Conservation (phyloP, 2,113 vertebrate species). For the Blennius ocellaris region DNA sequence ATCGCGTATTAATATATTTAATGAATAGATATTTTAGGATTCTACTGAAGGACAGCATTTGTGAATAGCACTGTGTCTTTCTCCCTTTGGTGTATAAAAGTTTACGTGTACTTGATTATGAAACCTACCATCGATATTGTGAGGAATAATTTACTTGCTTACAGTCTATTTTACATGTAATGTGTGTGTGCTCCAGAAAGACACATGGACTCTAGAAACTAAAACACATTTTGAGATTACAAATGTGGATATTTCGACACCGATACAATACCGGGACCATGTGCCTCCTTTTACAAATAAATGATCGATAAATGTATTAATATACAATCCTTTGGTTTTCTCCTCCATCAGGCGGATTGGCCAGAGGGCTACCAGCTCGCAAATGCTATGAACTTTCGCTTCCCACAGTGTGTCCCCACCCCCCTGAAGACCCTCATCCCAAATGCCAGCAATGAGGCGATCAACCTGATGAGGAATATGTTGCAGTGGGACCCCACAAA, state of each 20-base stretch:
- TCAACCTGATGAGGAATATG: slow-evolving; percentile 92
- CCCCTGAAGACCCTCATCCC: slow-evolving; percentile 96
- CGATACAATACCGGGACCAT: background rate
- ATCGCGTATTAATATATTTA: background rate
- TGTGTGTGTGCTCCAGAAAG: too few relatives aligned
- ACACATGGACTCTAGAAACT: background rate
- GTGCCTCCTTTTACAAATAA: too few relatives aligned
- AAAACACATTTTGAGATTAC: background rate
- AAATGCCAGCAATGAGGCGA: slow-evolving; percentile 94
- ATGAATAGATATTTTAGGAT: background rate
- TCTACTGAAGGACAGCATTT: too few relatives aligned
- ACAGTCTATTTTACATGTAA: too few relatives aligned
- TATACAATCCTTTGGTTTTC: background rate
- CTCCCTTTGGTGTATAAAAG: background rate
- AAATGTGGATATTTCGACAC: background rate
- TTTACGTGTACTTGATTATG: slow-evolving; percentile 5
- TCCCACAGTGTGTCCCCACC: slow-evolving; percentile 95
- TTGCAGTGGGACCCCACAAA: slow-evolving; percentile 97
- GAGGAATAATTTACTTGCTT: too few relatives aligned
- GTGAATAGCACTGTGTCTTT: background rate
- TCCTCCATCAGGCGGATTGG: slow-evolving; percentile 90
- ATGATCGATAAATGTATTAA: too few relatives aligned
- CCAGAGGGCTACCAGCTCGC: slow-evolving; percentile 95
- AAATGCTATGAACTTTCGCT: slow-evolving; percentile 95
- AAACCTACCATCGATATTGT: too few relatives aligned